A percentile compares a stretch with the other conserved stretches of the same genome.
These are phyloP conservation scores for Himalopsyche tibetana DNA, from an alignment of 2,888 invertebrate species.

Conservation along the genomic window DNA sequence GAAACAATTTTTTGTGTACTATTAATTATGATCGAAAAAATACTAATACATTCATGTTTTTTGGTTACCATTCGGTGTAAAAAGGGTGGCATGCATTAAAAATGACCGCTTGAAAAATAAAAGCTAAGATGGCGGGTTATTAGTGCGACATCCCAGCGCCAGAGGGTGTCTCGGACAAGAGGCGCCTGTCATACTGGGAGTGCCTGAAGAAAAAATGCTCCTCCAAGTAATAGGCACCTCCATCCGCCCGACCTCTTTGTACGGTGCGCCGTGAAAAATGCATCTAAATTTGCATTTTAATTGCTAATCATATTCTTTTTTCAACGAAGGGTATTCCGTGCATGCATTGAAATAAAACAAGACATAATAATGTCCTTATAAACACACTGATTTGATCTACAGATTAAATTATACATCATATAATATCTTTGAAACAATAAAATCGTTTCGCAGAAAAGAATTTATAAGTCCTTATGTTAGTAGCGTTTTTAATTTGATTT, in stretches of 20 bases:
- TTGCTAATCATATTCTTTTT: conserved; percentile 48
- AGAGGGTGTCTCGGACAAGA: conserved; percentile 38
- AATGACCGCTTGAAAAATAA: conserved; percentile 61
- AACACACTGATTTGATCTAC: too few relatives aligned
- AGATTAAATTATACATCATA: too few relatives aligned
- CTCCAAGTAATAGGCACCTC: conserved; percentile 56
- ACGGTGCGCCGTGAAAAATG: background rate
- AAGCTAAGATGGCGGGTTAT: conserved; percentile 51
- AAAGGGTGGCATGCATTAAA: conserved; percentile 55
- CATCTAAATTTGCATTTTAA: conserved; percentile 57
- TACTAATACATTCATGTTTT: too few relatives aligned
- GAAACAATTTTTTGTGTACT: too few relatives aligned
- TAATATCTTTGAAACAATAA: too few relatives aligned
- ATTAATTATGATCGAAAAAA: too few relatives aligned
- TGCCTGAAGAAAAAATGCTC: background rate
- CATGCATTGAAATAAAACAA: background rate
- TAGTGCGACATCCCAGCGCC: conserved; percentile 50
- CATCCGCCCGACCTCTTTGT: conserved; percentile 36
- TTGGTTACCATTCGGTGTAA: background rate
- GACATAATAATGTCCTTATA: too few relatives aligned
- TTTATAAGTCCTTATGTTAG: too few relatives aligned
- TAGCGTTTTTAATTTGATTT: too few relatives aligned
- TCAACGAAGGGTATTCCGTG: background rate
- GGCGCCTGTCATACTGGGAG: conserved; percentile 46
- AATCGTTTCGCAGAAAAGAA: too few relatives aligned